phyloP scores from a whole-genome alignment of 2,797 vertebrate genomes.

The Zalophus californianus region DNA sequence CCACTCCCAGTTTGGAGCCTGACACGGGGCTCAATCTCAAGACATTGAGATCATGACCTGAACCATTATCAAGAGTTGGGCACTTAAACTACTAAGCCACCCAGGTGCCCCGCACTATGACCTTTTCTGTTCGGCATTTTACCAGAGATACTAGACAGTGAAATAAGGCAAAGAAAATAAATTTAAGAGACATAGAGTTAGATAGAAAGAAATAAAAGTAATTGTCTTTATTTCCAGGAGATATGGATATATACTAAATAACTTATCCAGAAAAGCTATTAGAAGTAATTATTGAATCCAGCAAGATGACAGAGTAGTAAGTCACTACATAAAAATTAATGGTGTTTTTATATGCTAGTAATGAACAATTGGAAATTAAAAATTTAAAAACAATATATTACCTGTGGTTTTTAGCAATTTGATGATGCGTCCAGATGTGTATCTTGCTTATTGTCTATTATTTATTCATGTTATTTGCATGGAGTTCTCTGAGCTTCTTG shows the following conservation, averaged over 20 bases:
- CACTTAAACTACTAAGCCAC: neutral
- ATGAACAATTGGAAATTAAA: conserved; percentile 44
- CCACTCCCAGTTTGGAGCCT: neutral
- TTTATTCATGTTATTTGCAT: neutral
- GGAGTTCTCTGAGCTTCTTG: neutral
- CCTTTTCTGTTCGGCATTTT: conserved; percentile 7
- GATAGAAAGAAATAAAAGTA: neutral
- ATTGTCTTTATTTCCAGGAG: neutral
- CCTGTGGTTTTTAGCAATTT: neutral
- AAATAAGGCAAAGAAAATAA: neutral
- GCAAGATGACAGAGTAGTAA: neutral
- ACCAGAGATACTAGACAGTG: neutral
- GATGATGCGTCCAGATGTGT: neutral
- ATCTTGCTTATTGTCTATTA: neutral
- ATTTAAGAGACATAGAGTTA: neutral
- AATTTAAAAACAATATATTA: neutral
- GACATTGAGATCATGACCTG: neutral
- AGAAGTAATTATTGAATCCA: neutral
- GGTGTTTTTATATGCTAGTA: neutral
- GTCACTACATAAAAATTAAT: conserved; percentile 22
- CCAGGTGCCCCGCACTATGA: neutral
- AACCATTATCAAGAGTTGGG: neutral
- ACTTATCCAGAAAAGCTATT: neutral
- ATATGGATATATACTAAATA: neutral
- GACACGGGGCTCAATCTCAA: neutral